Percentiles rank a stretch among this genome's conserved stretches.
Evolutionary conservation across 2,113 vertebrate genomes (phyloP).

Genomic region (Trematocara nigrifrons): DNA sequence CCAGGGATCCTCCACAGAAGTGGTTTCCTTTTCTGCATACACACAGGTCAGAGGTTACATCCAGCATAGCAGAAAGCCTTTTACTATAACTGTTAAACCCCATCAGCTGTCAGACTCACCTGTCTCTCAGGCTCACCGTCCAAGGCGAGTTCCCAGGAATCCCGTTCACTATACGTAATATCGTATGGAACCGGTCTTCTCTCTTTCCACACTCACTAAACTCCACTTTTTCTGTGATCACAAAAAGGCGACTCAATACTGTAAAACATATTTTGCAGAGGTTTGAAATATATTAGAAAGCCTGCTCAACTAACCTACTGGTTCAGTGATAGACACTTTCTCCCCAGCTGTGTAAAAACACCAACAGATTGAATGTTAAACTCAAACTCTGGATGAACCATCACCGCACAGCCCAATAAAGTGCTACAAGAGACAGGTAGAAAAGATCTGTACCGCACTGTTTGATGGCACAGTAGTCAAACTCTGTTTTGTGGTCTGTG

Average conservation of each 20-base stretch:
- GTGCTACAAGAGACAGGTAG: neutral
- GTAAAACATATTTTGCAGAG: neutral
- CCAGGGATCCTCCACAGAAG: conserved; percentile 92
- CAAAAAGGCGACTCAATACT: neutral
- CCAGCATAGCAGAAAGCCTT: neutral
- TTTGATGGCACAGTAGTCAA: conserved; percentile 93
- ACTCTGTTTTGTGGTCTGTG: conserved; percentile 83
- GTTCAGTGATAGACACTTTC: conserved; percentile 59
- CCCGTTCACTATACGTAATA: conserved; percentile 78
- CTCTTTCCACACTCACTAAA: conserved; percentile 87
- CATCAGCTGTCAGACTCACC: conserved; percentile 65
- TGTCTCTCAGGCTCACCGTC: conserved; percentile 93
- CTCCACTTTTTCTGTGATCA: conserved; percentile 68
- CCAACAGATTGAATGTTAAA: conserved; percentile 14
- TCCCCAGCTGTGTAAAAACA: conserved; percentile 69
- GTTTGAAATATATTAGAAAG: neutral
- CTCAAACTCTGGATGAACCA: neutral
- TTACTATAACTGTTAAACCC: neutral
- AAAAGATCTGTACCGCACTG: conserved; percentile 76
- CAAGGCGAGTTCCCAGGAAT: conserved; percentile 89
- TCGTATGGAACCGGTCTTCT: conserved; percentile 48
- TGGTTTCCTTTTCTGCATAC: conserved; percentile 82
- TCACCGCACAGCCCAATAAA: neutral
- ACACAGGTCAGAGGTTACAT: conserved; percentile 13
- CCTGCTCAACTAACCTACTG: conserved; percentile 60